phyloP scores from a whole-genome alignment of 2,797 vertebrate genomes.

The Clarias laeviceps region DNA sequence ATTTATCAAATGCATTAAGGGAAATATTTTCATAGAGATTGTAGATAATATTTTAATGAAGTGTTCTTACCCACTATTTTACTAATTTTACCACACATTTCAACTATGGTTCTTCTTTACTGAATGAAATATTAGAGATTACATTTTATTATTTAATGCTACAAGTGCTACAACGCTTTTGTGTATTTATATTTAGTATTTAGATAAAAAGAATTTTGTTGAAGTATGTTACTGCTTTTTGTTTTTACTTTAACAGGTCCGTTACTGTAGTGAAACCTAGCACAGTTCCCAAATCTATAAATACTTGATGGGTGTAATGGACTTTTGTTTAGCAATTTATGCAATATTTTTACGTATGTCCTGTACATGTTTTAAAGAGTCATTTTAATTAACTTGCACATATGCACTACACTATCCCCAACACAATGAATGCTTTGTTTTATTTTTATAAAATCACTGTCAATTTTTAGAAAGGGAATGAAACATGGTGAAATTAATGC shows the following conservation, averaged over 20 bases:
- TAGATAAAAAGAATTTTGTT: background rate
- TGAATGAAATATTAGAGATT: background rate
- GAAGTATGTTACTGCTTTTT: background rate
- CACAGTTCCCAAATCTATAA: background rate
- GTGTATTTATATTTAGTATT: conserved; percentile 31
- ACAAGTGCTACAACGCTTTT: background rate
- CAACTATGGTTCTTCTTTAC: conserved; percentile 2
- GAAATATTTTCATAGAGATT: background rate
- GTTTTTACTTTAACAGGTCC: background rate
- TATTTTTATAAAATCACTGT: background rate
- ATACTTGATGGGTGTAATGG: background rate
- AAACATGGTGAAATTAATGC: background rate
- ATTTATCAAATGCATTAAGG: background rate
- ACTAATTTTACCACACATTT: background rate
- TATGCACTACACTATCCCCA: conserved; percentile 9
- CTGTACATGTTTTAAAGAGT: background rate
- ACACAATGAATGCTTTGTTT: background rate
- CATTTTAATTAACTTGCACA: background rate
- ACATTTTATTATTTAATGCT: background rate
- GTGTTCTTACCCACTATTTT: background rate
- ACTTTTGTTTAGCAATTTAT: background rate
- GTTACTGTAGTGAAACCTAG: background rate
- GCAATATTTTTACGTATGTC: background rate
- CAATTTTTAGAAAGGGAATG: background rate
- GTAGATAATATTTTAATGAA: conserved; percentile 4